Evolutionary conservation across 1,140 invertebrate species (phyloP).

Genomic region (Mizuhopecten yessoensis): DNA sequence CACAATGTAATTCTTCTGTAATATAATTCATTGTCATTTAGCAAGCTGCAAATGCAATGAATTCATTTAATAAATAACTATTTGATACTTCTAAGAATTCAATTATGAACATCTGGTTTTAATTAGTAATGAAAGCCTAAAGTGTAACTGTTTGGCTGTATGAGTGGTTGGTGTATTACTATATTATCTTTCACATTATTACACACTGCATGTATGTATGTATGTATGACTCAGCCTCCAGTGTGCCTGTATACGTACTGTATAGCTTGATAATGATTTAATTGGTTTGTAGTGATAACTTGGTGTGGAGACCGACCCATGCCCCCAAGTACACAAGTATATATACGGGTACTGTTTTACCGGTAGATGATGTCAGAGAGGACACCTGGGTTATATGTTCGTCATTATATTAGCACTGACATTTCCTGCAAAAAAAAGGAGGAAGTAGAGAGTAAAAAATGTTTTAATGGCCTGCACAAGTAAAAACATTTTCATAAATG

Average conservation of each 20-base stretch:
- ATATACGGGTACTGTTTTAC: neutral
- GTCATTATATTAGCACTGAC: neutral
- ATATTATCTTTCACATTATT: no score
- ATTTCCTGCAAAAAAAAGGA: neutral
- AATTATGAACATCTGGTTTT: no score
- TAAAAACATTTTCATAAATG: no score
- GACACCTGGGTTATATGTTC: neutral
- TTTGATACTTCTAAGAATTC: no score
- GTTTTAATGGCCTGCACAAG: no score
- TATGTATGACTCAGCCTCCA: neutral
- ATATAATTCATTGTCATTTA: no score
- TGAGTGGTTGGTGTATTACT: neutral
- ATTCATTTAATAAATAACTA: no score
- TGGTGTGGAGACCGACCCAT: neutral
- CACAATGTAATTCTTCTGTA: no score
- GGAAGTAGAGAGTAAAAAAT: neutral
- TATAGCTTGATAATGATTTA: conserved; percentile 1
- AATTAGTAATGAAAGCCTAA: no score
- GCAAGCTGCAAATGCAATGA: no score
- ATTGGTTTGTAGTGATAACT: neutral
- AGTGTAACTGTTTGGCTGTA: neutral
- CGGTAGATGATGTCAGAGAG: neutral
- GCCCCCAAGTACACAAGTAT: neutral
- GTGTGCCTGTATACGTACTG: neutral
- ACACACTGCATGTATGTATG: neutral